Evolutionary conservation across 2,888 invertebrate genomes (phyloP).

Genomic region (Eurois occulta): DNA sequence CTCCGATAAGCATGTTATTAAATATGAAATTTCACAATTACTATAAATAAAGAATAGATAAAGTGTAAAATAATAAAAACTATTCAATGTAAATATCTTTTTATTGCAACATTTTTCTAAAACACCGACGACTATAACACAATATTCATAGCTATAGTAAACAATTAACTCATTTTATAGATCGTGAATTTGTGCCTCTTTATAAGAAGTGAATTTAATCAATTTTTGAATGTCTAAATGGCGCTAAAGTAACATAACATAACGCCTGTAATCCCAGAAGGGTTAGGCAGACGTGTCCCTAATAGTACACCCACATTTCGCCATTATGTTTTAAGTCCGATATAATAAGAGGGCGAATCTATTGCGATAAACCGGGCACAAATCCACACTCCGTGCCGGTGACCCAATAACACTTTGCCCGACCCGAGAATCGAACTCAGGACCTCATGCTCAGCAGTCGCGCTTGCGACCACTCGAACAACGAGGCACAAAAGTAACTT

Average conservation of each 20-base stretch:
- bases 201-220: background rate
- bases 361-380: too few relatives aligned
- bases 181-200: background rate
- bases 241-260: conserved; percentile 50
- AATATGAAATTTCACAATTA: conserved; percentile 54
- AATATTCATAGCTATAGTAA: conserved; percentile 31
- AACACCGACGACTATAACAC: conserved; percentile 57
- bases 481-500: conserved; percentile 55
- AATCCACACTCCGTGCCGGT: too few relatives aligned
- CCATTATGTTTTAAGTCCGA: too few relatives aligned
- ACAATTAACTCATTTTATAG: conserved; percentile 1
- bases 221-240: conserved; percentile 73
- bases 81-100: conserved; percentile 67
- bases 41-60: conserved; percentile 43
- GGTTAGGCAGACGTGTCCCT: too few relatives aligned
- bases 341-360: too few relatives aligned
- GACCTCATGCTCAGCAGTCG: background rate
- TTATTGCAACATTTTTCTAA: conserved; percentile 71
- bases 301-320: too few relatives aligned
- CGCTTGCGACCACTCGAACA: background rate
- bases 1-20: conserved; percentile 62
- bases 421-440: too few relatives aligned
- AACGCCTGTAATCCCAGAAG: background rate
- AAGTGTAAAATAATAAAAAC: conserved; percentile 62
- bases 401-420: too few relatives aligned